Evolutionary conservation across 2,888 invertebrate species (phyloP), one percentile per base, ranked within the genome.

Genomic region (Tachina lurida): DNA sequence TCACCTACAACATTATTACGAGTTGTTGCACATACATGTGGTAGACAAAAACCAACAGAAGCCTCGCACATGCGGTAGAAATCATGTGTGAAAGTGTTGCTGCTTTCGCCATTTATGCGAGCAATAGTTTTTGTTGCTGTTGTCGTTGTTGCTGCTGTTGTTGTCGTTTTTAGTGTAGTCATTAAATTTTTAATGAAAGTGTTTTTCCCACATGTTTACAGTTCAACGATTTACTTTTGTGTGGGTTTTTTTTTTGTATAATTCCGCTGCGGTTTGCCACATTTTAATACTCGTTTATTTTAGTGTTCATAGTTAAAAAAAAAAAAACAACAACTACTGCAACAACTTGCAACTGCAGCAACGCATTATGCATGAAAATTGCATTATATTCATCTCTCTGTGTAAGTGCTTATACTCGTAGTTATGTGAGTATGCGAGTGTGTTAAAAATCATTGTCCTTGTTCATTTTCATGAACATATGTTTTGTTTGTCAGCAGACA

Each of bases 161-260:
- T 56, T 73, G 56, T 43, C 60, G 73, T 73, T 87, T 56, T 79
- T 71, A 79, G 79, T 79, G 79, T 73, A 65, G 83, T 84, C 74
- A 84, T 84, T 87, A 84, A 84, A 84, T 67, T 88, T 90, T 90
- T 90, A 90, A 89, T 89, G 89, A 90, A 91, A 91, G 90, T 91
- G 90, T 90, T 89, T 91, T 91, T 90, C 71, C 85, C 87, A 88
- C 87, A 76, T 89, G 88, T 87, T 88, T 87, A 87, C 87, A 88
- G 86, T 84, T 86, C 88, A 82, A 75, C 89, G 88, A 87, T 88
- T 81, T 87, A 88, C 88, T 86, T 88, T 88, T 88, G 85, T 88
- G 83, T 76, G 71, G 65, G 65, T 65, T 76, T 78, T 87, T 89
- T 86, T 88, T 54, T 75, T 39, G n/a, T 31, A 31, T 68, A 68